phyloP scores from a whole-genome alignment of 2,888 invertebrate species.

The Conistra vaccinii region DNA sequence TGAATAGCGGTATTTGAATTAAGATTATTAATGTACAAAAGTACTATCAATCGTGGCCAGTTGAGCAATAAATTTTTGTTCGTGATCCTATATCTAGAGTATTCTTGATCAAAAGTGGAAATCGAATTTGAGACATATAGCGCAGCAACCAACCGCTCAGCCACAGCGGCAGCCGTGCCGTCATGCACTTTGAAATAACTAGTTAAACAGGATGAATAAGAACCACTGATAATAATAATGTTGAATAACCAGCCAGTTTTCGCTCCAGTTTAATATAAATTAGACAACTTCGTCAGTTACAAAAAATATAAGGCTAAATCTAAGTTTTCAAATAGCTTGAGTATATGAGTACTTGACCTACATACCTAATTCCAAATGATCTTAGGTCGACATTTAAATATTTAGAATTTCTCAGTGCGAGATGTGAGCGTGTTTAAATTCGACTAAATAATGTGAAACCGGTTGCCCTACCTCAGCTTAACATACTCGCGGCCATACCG shows the following conservation, averaged over 20 bases:
- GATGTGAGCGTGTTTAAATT: constrained; percentile 42
- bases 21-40: background rate
- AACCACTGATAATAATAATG: background rate
- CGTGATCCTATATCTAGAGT: background rate
- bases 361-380: constrained; percentile 39
- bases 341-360: constrained; percentile 43
- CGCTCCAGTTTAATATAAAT: background rate
- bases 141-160: background rate
- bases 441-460: constrained; percentile 58
- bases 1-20: background rate
- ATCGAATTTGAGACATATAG: background rate
- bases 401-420: constrained; percentile 29
- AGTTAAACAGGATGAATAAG: background rate
- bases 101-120: background rate
- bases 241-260: background rate
- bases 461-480: constrained; percentile 60
- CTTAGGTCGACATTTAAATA: constrained; percentile 26
- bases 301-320: background rate
- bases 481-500: constrained; percentile 52
- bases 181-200: background rate
- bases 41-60: background rate
- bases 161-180: too few relatives aligned
- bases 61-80: background rate
- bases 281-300: background rate
- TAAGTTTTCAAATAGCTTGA: constrained; percentile 3